Percentiles rank a stretch among this genome's conserved stretches.
Conservation (phyloP, 2,113 vertebrate species). For the Chroicocephalus ridibundus region DNA sequence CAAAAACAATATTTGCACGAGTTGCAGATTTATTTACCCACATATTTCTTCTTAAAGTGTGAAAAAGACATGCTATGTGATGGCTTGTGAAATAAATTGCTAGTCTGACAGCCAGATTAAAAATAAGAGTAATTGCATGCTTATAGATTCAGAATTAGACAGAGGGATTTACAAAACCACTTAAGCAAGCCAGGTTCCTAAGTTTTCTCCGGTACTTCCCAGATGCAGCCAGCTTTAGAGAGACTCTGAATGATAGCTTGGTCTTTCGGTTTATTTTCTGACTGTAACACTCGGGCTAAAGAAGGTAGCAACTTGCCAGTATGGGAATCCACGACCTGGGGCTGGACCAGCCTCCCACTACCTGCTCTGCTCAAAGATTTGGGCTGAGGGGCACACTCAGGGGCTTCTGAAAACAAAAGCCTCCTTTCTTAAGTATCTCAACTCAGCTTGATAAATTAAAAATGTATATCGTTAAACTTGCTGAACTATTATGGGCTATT, state of each 20-base stretch:
- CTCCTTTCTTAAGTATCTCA: background rate
- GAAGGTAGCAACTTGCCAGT: background rate
- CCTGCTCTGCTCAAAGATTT: background rate
- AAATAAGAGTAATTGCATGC: background rate
- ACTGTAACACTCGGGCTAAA: background rate
- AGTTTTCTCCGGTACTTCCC: background rate
- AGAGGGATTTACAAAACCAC: background rate
- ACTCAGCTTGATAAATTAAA: background rate
- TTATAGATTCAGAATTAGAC: background rate
- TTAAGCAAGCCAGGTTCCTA: background rate
- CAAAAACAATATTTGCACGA: background rate
- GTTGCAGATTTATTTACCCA: background rate
- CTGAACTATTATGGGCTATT: background rate
- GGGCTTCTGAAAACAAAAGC: background rate
- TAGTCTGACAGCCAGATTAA: background rate
- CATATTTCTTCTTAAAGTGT: background rate
- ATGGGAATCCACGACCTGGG: background rate
- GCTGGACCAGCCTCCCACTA: background rate
- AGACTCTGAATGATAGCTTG: background rate
- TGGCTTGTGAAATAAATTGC: background rate
- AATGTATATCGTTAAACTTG: background rate
- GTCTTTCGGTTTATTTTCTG: background rate
- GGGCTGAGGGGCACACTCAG: background rate
- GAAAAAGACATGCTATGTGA: background rate
- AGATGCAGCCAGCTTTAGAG: background rate